Conservation (phyloP, 2,113 vertebrate species). For the Psammodynastes pulverulentus region DNA sequence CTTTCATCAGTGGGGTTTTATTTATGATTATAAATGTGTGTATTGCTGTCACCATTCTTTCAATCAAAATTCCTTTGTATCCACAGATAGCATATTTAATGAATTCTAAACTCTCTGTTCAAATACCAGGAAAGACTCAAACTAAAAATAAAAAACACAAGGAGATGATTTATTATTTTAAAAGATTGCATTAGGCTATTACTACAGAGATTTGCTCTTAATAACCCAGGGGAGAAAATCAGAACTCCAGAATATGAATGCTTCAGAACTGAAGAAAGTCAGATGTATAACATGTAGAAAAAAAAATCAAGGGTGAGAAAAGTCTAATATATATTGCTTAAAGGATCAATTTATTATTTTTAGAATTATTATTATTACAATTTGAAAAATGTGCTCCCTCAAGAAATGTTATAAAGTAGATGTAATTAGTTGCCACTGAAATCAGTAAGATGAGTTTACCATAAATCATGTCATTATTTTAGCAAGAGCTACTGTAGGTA, state of each 20-base stretch:
- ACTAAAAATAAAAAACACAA: slow-evolving; percentile 28
- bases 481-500: not conserved
- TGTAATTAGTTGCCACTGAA: not conserved
- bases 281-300: not conserved
- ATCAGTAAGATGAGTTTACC: not conserved
- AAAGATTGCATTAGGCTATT: slow-evolving; percentile 37
- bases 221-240: slow-evolving; percentile 30
- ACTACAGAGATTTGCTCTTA: slow-evolving; percentile 45
- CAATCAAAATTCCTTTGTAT: not conserved
- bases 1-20: not conserved
- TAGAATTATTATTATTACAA: not conserved
- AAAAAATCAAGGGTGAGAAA: slow-evolving; percentile 12
- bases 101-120: slow-evolving; percentile 11
- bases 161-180: slow-evolving; percentile 30
- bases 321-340: slow-evolving; percentile 19
- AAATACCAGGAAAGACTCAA: not conserved
- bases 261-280: not conserved
- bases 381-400: not conserved
- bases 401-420: not conserved
- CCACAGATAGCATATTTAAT: not conserved
- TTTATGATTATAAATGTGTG: not conserved
- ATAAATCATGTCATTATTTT: not conserved
- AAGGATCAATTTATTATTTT: slow-evolving; percentile 19
- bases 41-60: not conserved
- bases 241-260: not conserved